Percentiles rank a stretch among this genome's conserved stretches.
Evolutionary conservation across 2,797 vertebrate species (phyloP).

Genomic region (Pseudomugil tenellus): DNA sequence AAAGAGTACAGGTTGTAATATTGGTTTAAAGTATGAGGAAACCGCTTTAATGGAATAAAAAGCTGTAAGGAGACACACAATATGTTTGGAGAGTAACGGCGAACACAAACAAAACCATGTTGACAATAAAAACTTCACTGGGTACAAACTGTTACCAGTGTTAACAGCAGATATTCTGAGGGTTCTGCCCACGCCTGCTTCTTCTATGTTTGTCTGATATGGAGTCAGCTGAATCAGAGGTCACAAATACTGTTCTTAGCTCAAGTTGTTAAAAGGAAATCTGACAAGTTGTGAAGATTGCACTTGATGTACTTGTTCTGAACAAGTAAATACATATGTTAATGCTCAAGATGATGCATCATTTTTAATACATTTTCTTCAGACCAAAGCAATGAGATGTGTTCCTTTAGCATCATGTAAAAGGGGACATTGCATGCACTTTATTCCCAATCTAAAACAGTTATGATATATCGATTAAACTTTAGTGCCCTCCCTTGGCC

Average conservation of each 20-base stretch:
- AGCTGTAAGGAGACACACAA: not conserved
- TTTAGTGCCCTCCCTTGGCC: too few relatives aligned
- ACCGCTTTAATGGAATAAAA: not conserved
- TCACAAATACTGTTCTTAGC: not conserved
- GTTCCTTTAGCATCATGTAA: not conserved
- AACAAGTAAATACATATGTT: not conserved
- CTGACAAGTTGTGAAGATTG: not conserved
- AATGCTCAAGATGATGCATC: not conserved
- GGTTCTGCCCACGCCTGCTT: not conserved
- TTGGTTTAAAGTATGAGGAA: constrained; percentile 6
- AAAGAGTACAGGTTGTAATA: not conserved
- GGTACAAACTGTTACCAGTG: not conserved
- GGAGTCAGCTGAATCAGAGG: not conserved
- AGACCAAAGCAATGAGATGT: not conserved
- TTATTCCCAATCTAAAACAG: too few relatives aligned
- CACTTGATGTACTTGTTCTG: not conserved
- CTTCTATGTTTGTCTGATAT: not conserved
- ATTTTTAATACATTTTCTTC: not conserved
- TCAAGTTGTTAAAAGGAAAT: constrained; percentile 6
- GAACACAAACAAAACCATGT: constrained; percentile 33
- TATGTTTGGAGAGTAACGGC: not conserved
- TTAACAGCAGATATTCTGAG: not conserved
- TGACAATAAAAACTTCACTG: constrained; percentile 27
- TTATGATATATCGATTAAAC: too few relatives aligned
- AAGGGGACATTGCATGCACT: too few relatives aligned